Evolutionary conservation across 2,888 invertebrate genomes (phyloP).

Genomic region (Leptopilina drosophilae): DNA sequence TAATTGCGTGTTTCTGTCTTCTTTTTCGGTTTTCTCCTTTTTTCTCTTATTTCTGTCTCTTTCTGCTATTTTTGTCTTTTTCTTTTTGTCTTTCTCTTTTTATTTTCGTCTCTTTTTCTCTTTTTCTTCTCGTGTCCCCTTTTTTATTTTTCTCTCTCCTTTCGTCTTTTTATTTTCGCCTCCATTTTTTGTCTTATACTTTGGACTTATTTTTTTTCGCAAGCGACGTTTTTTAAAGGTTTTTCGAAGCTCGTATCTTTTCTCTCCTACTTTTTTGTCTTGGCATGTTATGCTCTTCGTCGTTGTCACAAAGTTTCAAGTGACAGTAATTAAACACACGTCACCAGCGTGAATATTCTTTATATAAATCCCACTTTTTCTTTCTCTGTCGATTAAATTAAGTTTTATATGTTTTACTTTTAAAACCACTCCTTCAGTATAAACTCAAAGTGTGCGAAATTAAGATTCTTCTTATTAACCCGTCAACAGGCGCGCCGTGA

Average conservation of each 20-base stretch:
- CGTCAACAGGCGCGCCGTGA: no score
- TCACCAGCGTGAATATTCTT: conserved; percentile 32
- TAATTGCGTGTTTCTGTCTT: conserved; percentile 46
- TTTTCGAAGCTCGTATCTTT: conserved; percentile 32
- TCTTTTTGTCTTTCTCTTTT: no score
- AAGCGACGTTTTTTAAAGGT: neutral
- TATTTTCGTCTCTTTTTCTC: no score
- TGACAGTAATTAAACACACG: conserved; percentile 45
- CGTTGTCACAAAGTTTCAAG: conserved; percentile 44
- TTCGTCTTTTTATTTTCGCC: no score
- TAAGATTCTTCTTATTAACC: no score
- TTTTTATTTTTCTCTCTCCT: no score
- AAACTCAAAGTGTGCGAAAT: neutral
- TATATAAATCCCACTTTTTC: neutral
- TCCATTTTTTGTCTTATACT: no score
- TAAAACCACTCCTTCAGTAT: neutral
- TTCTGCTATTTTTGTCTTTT: no score
- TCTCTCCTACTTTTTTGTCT: conserved; percentile 40
- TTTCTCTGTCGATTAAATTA: neutral
- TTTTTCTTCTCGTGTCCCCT: no score
- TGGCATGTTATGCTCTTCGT: conserved; percentile 39
- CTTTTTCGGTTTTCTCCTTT: conserved; percentile 6
- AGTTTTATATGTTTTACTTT: neutral
- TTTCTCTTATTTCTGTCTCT: no score
- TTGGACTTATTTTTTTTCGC: no score